A percentile compares a stretch with the other conserved stretches of the same genome.
phyloP scores from a whole-genome alignment of 2,113 vertebrate species.

The Phainopepla nitens region DNA sequence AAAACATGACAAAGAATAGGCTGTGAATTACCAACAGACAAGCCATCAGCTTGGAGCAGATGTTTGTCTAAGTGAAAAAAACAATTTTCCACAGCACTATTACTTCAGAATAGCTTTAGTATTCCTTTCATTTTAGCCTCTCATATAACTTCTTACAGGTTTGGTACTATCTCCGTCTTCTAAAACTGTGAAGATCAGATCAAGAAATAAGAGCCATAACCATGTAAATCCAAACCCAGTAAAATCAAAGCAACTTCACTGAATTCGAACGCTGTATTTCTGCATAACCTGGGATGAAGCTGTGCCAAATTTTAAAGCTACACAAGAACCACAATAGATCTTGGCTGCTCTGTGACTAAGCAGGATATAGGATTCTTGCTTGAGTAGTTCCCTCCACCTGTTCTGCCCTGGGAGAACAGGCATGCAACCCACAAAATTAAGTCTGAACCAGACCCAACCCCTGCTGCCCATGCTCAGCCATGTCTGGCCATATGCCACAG shows the following conservation, averaged over 20 bases:
- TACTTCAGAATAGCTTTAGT: not conserved
- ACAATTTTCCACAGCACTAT: not conserved
- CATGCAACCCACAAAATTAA: not conserved
- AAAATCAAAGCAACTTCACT: not conserved
- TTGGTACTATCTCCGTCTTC: not conserved
- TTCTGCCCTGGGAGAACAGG: not conserved
- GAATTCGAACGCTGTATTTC: not conserved
- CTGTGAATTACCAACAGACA: not conserved
- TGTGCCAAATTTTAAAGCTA: not conserved
- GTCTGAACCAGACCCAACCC: not conserved
- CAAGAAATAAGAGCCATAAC: not conserved
- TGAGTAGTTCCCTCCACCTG: not conserved
- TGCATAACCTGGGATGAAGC: not conserved
- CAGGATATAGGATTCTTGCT: not conserved
- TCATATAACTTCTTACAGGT: not conserved
- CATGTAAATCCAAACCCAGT: not conserved
- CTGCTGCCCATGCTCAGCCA: not conserved
- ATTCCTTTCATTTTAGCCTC: not conserved
- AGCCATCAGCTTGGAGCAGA: not conserved
- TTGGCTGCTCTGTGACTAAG: not conserved
- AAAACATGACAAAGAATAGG: not conserved
- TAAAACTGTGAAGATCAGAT: not conserved
- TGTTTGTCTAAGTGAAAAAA: not conserved
- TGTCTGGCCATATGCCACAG: accelerated
- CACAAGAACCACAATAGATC: not conserved